phyloP scores from a whole-genome alignment of 2,113 vertebrate genomes.

The Peromyscus leucopus region DNA sequence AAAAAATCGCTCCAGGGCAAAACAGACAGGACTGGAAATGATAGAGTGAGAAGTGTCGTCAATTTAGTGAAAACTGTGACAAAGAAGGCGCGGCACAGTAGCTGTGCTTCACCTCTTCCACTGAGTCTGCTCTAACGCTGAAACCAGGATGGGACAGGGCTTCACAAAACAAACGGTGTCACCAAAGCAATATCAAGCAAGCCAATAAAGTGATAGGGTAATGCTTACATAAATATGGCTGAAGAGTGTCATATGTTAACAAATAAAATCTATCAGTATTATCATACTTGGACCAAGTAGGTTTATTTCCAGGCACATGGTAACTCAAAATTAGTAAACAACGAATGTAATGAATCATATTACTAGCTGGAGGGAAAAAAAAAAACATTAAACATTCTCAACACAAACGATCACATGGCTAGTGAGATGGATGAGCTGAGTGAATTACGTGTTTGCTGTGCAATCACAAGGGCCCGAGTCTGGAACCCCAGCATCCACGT shows the following conservation, averaged over 20 bases:
- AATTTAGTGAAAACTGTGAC: not conserved
- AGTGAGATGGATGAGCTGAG: not conserved
- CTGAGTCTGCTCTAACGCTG: not conserved
- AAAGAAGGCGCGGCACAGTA: not conserved
- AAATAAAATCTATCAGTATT: slow-evolving; percentile 25
- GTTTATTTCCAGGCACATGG: slow-evolving; percentile 1
- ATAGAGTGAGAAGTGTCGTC: not conserved
- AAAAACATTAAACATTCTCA: not conserved
- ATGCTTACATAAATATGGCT: not conserved
- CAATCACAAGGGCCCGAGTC: not conserved
- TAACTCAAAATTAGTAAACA: slow-evolving; percentile 1
- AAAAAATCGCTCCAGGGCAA: not conserved
- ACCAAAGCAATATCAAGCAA: not conserved
- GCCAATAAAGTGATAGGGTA: not conserved
- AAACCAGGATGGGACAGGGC: slow-evolving; percentile 23
- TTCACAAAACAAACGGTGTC: not conserved
- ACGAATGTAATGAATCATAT: not conserved
- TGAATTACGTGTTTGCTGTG: not conserved
- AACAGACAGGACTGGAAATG: not conserved
- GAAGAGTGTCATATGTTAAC: not conserved
- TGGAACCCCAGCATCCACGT: not conserved
- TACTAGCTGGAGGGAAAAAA: not conserved
- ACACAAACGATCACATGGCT: not conserved
- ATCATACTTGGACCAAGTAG: not conserved
- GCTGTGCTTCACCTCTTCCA: not conserved